Evolutionary conservation across 2,888 invertebrate species (phyloP), one percentile per base, ranked within the genome.

Genomic region (Brachylomia viminalis): DNA sequence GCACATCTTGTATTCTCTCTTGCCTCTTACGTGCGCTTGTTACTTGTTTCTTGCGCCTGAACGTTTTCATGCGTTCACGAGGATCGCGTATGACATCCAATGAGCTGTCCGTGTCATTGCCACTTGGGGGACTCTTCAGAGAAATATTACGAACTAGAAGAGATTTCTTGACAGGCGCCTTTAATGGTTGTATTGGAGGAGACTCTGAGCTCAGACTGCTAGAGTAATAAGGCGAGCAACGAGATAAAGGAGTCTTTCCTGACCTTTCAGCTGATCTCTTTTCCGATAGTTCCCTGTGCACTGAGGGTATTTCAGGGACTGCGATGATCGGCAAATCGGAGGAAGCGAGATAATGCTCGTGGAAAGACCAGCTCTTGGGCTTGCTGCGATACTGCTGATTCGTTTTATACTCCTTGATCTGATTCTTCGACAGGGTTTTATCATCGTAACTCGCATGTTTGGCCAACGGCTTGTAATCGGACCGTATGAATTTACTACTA

Each of bases 191-290:
- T 91, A 98, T 97, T 3, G 98, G 98, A 4, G 98, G 98, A 45
- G 98, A 98, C 87, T 98, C 98, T 0, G 98, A 98, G 90, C 98
- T 98, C 59, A 98, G 94, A 88, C 98, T 98, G 89, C 98, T 98
- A 47, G 98, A 98, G 92, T 98, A 98, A 91, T 98, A 98, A 0
- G 98, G 98, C 2, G 98, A 98, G 90, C 98, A 98, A 90, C 98
- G 97, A 0, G 97, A 97, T 49, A 98, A 92, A 84, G 97, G 97
- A 27, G 96, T 96, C 89, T 97, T 97, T 59, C 95, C 97, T 75
- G 97, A 97, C 75, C 96, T 91, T 68, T 96, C 96, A 20, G 85
- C 89, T 5, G 92, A 92, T 82, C 93, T 97, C 90, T 89, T 97
- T 91, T 93, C 97, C 90, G 91, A 95, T 87, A 92, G 93, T 92